Evolutionary conservation across 1,140 invertebrate genomes (phyloP).

Genomic region (Chionoecetes opilio): DNA sequence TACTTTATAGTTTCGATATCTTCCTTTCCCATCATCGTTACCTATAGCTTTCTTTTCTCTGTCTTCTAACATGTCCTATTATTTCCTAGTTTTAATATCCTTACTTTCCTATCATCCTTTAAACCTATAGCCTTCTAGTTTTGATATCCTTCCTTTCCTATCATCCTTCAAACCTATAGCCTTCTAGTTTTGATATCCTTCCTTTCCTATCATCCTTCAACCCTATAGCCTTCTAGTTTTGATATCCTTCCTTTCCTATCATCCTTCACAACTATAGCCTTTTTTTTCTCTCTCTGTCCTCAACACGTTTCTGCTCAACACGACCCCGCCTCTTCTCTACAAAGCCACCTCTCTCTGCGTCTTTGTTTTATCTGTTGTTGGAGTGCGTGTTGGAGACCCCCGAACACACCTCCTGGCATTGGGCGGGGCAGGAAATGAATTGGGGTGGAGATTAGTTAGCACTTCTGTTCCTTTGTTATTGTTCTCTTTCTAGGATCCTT

Average conservation of each 20-base stretch:
- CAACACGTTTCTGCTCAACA: too few relatives aligned
- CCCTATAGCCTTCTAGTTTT: background rate
- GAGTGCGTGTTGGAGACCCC: background rate
- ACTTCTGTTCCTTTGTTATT: background rate
- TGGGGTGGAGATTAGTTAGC: background rate
- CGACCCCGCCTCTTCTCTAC: background rate
- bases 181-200: background rate
- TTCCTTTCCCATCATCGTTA: too few relatives aligned
- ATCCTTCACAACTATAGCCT: background rate
- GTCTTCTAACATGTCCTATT: too few relatives aligned
- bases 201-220: background rate
- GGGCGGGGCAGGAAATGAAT: background rate
- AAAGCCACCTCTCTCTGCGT: background rate
- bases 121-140: background rate
- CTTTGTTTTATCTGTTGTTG: background rate
- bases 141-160: background rate
- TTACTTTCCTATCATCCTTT: too few relatives aligned
- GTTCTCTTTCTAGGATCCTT: background rate
- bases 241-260: background rate
- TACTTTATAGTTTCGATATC: too few relatives aligned
- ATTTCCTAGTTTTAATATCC: too few relatives aligned
- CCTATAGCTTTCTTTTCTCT: too few relatives aligned
- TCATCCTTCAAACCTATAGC: background rate
- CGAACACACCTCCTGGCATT: background rate
- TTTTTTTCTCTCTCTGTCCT: background rate